Evolutionary conservation across 2,797 vertebrate species (phyloP), one percentile per base, ranked within the genome.

Genomic region (Sebastes minor): DNA sequence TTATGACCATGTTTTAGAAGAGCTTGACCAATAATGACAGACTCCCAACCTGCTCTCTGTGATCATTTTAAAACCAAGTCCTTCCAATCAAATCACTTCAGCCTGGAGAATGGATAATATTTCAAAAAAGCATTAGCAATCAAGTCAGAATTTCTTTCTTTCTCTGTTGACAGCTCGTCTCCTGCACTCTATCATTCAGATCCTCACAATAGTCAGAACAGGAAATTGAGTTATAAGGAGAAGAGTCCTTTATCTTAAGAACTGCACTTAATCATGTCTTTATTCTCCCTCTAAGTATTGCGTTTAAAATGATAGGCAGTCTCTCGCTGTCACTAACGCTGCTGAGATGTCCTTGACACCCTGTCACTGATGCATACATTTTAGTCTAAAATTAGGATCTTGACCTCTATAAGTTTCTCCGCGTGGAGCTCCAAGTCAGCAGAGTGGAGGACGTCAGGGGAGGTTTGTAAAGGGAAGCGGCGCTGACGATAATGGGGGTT

Each of bases 381-480:
- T 86, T 67, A 35, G 81, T 53, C 79, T 89, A 67, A 86, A 90
- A 93, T 82, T 79, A 88, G 83, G 83, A 86, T 74, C 64, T 9
- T 20, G 71, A 83, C 86, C 84, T 80, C 78, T 67, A 8, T 35
- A 67, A 78, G 81, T 76, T 80, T 71, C 67, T 65, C 61, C 38
- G 74, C 14, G 6, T 28, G 53, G 59, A 60, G 75, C 76, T 32
- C 30, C 57, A 35, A 56, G 25, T 71, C 53, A 70, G 65, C 28
- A 49, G 38, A 74, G 77, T 9, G 82, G 20, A 69, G 78, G 71
- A 60, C 6, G 28, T 8, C 2, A 20, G 63, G n/a, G 25, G 65
- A 49, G n/a, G 35, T 27, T 18, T 57, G 13, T 16, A 8, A 8
- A 5, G 30, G 49, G 20, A 53, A 22, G 49, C 49, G 20, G n/a